Evolutionary conservation across 2,888 invertebrate species (phyloP).

Genomic region (Tenthredo scrophulariae): DNA sequence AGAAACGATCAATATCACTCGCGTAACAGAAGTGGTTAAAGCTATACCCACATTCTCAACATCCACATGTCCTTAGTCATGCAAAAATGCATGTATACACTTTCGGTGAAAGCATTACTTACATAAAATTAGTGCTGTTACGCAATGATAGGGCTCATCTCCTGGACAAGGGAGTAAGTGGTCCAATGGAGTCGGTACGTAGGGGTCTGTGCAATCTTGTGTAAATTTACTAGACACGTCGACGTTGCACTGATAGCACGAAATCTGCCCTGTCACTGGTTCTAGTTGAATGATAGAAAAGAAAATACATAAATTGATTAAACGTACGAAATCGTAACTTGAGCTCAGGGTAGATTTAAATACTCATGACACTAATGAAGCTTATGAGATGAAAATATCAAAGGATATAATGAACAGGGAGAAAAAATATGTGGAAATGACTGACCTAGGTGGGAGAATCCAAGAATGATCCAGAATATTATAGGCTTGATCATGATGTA

Average conservation of each 20-base stretch:
- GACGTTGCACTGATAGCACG: slow-evolving; percentile 70
- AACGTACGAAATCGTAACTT: background rate
- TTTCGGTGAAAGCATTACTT: slow-evolving; percentile 57
- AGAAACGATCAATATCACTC: slow-evolving; percentile 21
- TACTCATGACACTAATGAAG: background rate
- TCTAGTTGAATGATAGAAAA: slow-evolving; percentile 18
- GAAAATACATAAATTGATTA: background rate
- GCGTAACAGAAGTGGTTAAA: slow-evolving; percentile 10
- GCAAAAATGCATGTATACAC: background rate
- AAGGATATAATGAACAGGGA: background rate
- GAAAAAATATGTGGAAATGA: background rate
- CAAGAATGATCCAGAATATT: background rate
- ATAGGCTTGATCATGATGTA: background rate
- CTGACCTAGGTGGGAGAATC: slow-evolving; percentile 32
- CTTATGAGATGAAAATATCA: background rate
- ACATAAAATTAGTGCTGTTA: slow-evolving; percentile 68
- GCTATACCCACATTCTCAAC: background rate
- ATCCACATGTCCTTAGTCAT: background rate
- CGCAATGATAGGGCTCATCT: slow-evolving; percentile 66
- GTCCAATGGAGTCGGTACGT: slow-evolving; percentile 58
- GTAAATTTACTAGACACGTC: slow-evolving; percentile 54
- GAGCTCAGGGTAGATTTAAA: too few species aligned
- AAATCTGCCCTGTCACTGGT: slow-evolving; percentile 57
- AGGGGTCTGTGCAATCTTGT: slow-evolving; percentile 70
- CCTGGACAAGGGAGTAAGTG: slow-evolving; percentile 65